Evolutionary conservation across 2,888 invertebrate species (phyloP), one percentile per base, ranked within the genome.

Genomic region (Drosophila fulvimacula): DNA sequence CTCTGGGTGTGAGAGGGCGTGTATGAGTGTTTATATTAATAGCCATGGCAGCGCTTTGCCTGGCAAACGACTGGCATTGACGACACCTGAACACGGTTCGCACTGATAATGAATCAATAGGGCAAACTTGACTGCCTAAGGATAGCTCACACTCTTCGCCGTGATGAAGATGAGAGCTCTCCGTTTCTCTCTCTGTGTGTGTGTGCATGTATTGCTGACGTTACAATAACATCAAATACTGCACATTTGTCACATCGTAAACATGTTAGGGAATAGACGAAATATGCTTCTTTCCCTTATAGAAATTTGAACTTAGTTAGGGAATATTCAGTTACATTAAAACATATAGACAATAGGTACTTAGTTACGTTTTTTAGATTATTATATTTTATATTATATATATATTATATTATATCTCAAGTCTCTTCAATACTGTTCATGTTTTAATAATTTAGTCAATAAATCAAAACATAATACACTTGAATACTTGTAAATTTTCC

Each of bases 61-160:
- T 60, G 64, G 48, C 76, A 69, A 71, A 42, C 49, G 59, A 38
- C 21, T 46, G 57, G 41, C 61, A 60, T 61, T 79, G 58, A 48
- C 48, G 58, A 38, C 62, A 65, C 70, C 64, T 75, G 76, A 32
- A 46, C 61, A 75, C 46, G 32, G 63, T 58, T 68, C 49, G 44
- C 63, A 42, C 48, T 46, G 76, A 79, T 79, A 75, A 59, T 59
- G 70, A 65, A 65, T 69, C 79, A 76, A 74, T 75, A 69, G 61
- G 38, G 51, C 58, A 58, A 60, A 61, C 67, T 68, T 62, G 53
- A 68, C 57, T 64, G 61, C 56, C 62, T 56, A 38, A 73, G 61
- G 55, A 65, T 51, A 58, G 5, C 38, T 39, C 13, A 36, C 36
- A 41, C 69, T 36, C 24, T 24, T 19, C 10, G 10, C 5, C n/a